phyloP scores from a whole-genome alignment of 1,140 invertebrate species.

The Metaphire vulgaris region DNA sequence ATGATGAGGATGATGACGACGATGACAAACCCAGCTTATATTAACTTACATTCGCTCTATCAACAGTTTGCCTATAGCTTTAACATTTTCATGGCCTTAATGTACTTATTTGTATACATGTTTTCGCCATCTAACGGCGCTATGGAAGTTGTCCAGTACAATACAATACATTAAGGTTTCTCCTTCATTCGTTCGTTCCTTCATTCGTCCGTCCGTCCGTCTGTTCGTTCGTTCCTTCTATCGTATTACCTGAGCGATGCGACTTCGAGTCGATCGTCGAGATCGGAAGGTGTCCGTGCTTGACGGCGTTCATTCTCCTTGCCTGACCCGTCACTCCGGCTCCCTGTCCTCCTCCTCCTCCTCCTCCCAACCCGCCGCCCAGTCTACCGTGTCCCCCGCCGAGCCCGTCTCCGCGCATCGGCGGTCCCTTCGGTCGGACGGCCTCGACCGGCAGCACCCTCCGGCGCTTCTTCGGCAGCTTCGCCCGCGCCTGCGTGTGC shows the following conservation, averaged over 20 bases:
- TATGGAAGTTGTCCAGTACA: no score
- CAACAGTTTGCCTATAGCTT: no score
- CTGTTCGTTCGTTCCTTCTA: background rate
- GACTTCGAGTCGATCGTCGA: background rate
- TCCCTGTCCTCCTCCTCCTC: background rate
- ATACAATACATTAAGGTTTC: no score
- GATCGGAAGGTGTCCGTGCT: background rate
- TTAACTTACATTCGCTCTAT: no score
- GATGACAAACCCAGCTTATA: no score
- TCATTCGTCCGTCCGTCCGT: background rate
- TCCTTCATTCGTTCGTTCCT: background rate
- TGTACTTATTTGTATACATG: no score
- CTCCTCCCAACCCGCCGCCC: no score
- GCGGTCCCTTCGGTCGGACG: slow-evolving; percentile 10
- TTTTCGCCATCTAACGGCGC: no score
- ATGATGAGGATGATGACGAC: no score
- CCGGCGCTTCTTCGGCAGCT: slow-evolving; percentile 75
- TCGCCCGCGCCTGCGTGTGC: slow-evolving; percentile 83
- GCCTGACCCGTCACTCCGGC: background rate
- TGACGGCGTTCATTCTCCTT: background rate
- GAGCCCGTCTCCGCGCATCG: background rate
- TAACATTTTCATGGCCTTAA: no score
- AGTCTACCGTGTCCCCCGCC: background rate
- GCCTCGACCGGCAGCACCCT: slow-evolving; percentile 81
- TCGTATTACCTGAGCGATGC: background rate